phyloP scores from a whole-genome alignment of 2,113 vertebrate species.

The Thomomys bottae region DNA sequence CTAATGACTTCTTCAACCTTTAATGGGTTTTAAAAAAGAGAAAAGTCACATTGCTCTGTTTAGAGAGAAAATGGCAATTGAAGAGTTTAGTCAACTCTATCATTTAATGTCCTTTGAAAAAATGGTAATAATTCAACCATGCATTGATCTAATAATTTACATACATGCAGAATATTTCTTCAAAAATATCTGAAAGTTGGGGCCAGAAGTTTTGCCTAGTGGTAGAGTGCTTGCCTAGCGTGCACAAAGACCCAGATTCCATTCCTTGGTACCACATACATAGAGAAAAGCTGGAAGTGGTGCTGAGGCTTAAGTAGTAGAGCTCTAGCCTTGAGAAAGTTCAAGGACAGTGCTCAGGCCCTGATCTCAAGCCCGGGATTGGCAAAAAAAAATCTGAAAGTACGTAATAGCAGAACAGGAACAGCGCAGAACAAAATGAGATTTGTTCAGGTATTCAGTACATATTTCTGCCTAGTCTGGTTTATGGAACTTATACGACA shows the following conservation, averaged over 20 bases:
- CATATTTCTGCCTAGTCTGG: background rate
- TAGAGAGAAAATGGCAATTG: constrained; percentile 5
- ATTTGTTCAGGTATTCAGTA: background rate
- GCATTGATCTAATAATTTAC: background rate
- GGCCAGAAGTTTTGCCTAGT: too few species aligned
- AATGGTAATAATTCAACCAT: constrained; percentile 12
- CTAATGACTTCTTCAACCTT: constrained; percentile 75
- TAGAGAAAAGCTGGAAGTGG: too few species aligned
- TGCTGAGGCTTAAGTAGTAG: too few species aligned
- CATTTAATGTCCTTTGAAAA: background rate
- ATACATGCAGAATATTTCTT: background rate
- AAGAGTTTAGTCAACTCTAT: constrained; percentile 52
- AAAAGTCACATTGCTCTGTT: constrained; percentile 77
- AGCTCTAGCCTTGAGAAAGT: too few species aligned
- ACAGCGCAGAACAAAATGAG: constrained; percentile 6
- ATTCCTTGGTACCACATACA: too few species aligned
- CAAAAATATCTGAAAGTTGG: constrained; percentile 15
- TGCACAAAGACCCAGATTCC: too few species aligned
- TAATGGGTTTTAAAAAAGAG: constrained; percentile 79
- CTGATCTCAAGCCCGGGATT: too few species aligned
- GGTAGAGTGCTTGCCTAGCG: too few species aligned
- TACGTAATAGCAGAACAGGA: background rate
- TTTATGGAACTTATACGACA: background rate
- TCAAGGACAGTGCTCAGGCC: too few species aligned
- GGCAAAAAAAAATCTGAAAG: constrained; percentile 20